Evolutionary conservation across 2,113 vertebrate species (phyloP).

Genomic region (Pteropus alecto): DNA sequence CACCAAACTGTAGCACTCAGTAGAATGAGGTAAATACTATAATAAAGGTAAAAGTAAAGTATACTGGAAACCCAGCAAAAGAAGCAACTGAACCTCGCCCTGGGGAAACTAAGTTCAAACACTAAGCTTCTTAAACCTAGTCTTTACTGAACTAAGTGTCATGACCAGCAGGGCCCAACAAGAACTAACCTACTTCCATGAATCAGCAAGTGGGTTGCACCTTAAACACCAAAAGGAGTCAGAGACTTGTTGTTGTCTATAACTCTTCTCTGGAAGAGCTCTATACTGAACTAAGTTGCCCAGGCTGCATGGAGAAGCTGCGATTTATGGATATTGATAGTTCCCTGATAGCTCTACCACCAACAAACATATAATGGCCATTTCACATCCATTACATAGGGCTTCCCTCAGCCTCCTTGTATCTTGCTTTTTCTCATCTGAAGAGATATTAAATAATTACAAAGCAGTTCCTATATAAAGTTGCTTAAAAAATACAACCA

Average conservation of each 20-base stretch:
- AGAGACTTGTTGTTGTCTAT: not conserved
- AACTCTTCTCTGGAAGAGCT: not conserved
- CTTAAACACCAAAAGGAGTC: not conserved
- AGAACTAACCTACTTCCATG: not conserved
- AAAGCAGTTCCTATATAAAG: not conserved
- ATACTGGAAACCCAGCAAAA: slow-evolving; percentile 22
- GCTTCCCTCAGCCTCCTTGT: not conserved
- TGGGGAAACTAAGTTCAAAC: slow-evolving; percentile 8
- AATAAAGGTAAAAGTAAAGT: slow-evolving; percentile 23
- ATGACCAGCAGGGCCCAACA: not conserved
- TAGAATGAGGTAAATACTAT: not conserved
- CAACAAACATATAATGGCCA: not conserved
- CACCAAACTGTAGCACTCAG: not conserved
- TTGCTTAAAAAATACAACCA: slow-evolving; percentile 11
- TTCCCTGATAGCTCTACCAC: not conserved
- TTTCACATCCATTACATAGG: not conserved
- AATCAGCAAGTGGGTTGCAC: not conserved
- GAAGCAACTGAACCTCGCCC: not conserved
- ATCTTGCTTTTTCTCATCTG: not conserved
- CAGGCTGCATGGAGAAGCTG: not conserved
- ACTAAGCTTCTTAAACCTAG: not conserved
- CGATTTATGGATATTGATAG: not conserved
- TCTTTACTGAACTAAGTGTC: not conserved
- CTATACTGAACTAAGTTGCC: not conserved
- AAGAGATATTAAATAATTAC: not conserved